Evolutionary conservation across 1,140 invertebrate genomes (phyloP).

Genomic region (Ceratina japonica): DNA sequence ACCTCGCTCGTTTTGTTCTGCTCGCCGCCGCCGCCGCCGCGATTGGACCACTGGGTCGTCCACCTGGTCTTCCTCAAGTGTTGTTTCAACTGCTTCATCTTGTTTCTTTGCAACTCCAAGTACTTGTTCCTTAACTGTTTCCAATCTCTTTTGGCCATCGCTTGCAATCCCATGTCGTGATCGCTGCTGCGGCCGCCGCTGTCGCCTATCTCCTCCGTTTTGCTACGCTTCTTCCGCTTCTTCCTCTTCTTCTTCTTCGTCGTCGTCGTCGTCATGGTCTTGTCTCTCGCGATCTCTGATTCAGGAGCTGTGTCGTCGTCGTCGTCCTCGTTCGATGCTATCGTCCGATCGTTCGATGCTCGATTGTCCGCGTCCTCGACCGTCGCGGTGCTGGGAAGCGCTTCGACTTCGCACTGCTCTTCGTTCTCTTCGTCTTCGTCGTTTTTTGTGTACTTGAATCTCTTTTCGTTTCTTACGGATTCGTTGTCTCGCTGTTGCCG

Average conservation of each 20-base stretch:
- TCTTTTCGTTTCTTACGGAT: too few relatives aligned
- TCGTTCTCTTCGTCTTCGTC: too few relatives aligned
- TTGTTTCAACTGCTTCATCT: constrained; percentile 89
- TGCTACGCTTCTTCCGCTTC: constrained; percentile 74
- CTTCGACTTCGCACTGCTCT: too few relatives aligned
- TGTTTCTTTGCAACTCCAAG: constrained; percentile 88
- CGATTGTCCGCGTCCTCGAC: too few relatives aligned
- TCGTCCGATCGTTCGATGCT: too few relatives aligned
- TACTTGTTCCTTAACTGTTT: constrained; percentile 91
- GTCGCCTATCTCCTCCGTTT: constrained; percentile 49
- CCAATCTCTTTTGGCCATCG: constrained; percentile 88
- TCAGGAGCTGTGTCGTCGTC: neutral
- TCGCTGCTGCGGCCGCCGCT: constrained; percentile 57
- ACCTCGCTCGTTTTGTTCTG: constrained; percentile 52
- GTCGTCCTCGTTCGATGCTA: neutral
- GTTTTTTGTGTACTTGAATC: too few relatives aligned
- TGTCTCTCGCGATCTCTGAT: too few relatives aligned
- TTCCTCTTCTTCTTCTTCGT: constrained; percentile 74
- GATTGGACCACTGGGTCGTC: constrained; percentile 70
- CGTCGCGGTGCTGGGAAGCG: too few relatives aligned
- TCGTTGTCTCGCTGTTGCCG: too few relatives aligned
- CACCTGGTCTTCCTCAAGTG: constrained; percentile 77
- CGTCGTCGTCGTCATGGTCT: constrained; percentile 69
- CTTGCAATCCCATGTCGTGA: constrained; percentile 79
- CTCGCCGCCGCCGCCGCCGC: too few relatives aligned